Percentiles rank a stretch among this genome's conserved stretches.
Conservation (phyloP, 2,113 vertebrate genomes). For the Megaptera novaeangliae region DNA sequence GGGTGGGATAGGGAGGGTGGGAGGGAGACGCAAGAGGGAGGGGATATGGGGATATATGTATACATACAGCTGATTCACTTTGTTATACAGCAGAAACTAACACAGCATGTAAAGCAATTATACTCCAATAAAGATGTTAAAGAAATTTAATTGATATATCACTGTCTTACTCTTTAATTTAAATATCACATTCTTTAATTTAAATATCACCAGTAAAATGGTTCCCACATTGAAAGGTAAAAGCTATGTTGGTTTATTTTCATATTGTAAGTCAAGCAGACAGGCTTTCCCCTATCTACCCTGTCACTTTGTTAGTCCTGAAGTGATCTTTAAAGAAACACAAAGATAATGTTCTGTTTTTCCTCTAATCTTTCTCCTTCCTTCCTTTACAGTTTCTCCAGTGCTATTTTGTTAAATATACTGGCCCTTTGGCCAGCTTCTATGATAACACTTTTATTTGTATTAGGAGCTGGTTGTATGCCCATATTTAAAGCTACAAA, state of each 20-base stretch:
- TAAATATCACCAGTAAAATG: neutral
- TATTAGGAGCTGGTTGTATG: slow-evolving; percentile 28
- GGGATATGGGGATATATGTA: too few species aligned
- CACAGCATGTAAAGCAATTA: too few species aligned
- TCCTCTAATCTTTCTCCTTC: slow-evolving; percentile 51
- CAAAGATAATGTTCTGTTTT: slow-evolving; percentile 38
- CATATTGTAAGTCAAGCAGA: neutral
- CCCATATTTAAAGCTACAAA: slow-evolving; percentile 53
- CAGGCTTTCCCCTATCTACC: neutral
- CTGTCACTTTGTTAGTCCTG: slow-evolving; percentile 35
- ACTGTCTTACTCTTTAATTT: slow-evolving; percentile 38
- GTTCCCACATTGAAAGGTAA: neutral
- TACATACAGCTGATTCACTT: too few species aligned
- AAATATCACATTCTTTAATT: neutral
- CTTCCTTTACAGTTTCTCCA: slow-evolving; percentile 40
- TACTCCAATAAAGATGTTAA: too few species aligned
- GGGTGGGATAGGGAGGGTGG: too few species aligned
- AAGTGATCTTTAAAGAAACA: slow-evolving; percentile 34
- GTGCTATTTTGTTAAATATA: slow-evolving; percentile 44
- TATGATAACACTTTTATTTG: slow-evolving; percentile 18
- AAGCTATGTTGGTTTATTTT: slow-evolving; percentile 37
- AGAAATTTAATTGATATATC: slow-evolving; percentile 26
- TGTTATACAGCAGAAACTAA: too few species aligned
- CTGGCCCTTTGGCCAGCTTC: slow-evolving; percentile 2
- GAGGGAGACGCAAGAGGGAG: too few species aligned